Evolutionary conservation across 2,888 invertebrate genomes (phyloP).

Genomic region (Gryllus longicercus): DNA sequence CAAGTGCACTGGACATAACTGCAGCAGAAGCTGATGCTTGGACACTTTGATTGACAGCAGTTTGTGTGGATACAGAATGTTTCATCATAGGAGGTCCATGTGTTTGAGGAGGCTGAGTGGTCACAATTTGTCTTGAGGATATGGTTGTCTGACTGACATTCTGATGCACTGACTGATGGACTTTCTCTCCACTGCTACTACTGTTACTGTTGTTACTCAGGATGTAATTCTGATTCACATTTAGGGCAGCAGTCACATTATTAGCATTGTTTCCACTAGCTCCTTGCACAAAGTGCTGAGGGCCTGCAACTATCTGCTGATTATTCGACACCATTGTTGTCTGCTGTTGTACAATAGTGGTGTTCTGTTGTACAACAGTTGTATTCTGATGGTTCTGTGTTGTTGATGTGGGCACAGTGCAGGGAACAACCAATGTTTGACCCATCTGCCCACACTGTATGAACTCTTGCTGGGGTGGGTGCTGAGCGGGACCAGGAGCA

Average conservation of each 20-base stretch:
- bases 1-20: constrained; percentile 47
- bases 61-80: constrained; percentile 74
- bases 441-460: constrained; percentile 68
- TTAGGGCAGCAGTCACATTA: constrained; percentile 23
- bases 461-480: constrained; percentile 60
- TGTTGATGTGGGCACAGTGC: constrained; percentile 47
- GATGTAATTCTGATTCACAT: constrained; percentile 31
- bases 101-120: constrained; percentile 38
- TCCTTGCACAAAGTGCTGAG: constrained; percentile 24
- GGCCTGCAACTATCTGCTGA: constrained; percentile 46
- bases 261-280: constrained; percentile 5
- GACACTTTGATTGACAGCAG: constrained; percentile 54
- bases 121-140: constrained; percentile 41
- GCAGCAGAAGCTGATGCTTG: constrained; percentile 41
- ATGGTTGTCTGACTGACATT: constrained; percentile 40
- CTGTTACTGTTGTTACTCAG: constrained; percentile 26
- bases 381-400: constrained; percentile 53
- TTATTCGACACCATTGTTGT: constrained; percentile 73
- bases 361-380: constrained; percentile 80
- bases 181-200: constrained; percentile 21
- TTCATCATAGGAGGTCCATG: constrained; percentile 45
- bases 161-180: constrained; percentile 28
- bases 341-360: constrained; percentile 79
- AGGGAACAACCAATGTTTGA: constrained; percentile 68
- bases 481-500: constrained; percentile 45